These are phyloP conservation scores for Chrysolina oricalcia DNA, from an alignment of 2,888 invertebrate species.

Conservation along the genomic window DNA sequence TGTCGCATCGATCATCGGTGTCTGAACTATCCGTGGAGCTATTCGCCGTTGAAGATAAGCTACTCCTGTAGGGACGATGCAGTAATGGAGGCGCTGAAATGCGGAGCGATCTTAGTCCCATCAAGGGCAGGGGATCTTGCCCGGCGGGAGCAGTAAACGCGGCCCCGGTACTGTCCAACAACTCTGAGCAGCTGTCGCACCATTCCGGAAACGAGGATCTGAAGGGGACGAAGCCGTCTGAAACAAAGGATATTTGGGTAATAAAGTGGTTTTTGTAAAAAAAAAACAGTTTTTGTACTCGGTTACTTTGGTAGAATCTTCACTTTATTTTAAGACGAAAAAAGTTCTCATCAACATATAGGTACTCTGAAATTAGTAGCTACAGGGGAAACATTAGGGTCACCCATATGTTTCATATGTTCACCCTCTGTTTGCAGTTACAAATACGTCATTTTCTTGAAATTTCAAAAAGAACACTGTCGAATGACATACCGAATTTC, in stretches of 20 bases:
- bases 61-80: conserved; percentile 64
- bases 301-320: background rate
- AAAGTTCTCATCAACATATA: too few relatives aligned
- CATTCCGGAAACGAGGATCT: conserved; percentile 91
- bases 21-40: conserved; percentile 72
- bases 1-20: conserved; percentile 72
- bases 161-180: conserved; percentile 62
- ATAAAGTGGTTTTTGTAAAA: background rate
- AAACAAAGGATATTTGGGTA: conserved; percentile 61
- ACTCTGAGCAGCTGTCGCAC: conserved; percentile 86
- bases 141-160: conserved; percentile 59
- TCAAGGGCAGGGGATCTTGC: conserved; percentile 67
- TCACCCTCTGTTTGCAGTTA: too few relatives aligned
- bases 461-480: too few relatives aligned
- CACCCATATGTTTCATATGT: too few relatives aligned
- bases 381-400: too few relatives aligned
- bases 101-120: conserved; percentile 68
- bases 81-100: conserved; percentile 67
- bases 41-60: conserved; percentile 69
- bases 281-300: background rate
- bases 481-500: too few relatives aligned
- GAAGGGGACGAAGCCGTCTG: conserved; percentile 92
- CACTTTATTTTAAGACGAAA: too few relatives aligned
- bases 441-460: too few relatives aligned
- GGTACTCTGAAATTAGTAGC: too few relatives aligned